Base-by-base conservation (phyloP, 2,797 vertebrate species). In the Dendrocincla fuliginosa region DNA sequence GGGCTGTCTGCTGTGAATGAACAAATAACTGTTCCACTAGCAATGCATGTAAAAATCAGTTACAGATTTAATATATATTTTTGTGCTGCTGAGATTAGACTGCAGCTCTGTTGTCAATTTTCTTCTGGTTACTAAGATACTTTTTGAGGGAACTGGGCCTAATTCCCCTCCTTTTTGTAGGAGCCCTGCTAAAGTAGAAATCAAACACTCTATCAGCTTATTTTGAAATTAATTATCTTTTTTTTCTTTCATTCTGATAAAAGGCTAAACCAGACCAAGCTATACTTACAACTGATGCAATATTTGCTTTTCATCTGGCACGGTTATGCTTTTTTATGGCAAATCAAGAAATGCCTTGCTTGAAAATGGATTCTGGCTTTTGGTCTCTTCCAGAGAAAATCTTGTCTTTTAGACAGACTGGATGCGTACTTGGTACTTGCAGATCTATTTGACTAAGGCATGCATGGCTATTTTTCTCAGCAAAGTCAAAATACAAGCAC, bases 301-400 rank as follows among this genome's bases (percentile, higher is more conserved):
- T 41, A 65, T 23, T 93, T 83, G 35, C 27, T 89, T 84, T 69
- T 60, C 14, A 42, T 70, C 32, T 84, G 53, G 23, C 71, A 76
- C 1, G 0, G 14, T 59, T 76, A 27, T 25, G 37, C 13, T 93
- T 93, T 63, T 52, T 56, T 30, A 61, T 53, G 64, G 71, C 49
- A 94, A 70, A 95, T 76, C 65, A 94, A 89, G 69, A 93, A 88
- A 91, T 16, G 17, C 7, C 69, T 93, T 92, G 33, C 60, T 93
- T 73, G 73, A 78, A 94, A 89, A 91, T 42, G 5, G 35, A 11
- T 85, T 86, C 57, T 56, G 53, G 55, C 32, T 94, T 90, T 77
- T 86, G 44, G 32, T 60, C 5, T 82, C 44, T 76, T 83, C 49
- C 35, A 93, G 32, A 41, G 25, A 90, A 93, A 82, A 69, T 89